These are phyloP conservation scores for Zygothrica quintamaculata DNA, from an alignment of 2,888 invertebrate genomes.

Conservation along the genomic window DNA sequence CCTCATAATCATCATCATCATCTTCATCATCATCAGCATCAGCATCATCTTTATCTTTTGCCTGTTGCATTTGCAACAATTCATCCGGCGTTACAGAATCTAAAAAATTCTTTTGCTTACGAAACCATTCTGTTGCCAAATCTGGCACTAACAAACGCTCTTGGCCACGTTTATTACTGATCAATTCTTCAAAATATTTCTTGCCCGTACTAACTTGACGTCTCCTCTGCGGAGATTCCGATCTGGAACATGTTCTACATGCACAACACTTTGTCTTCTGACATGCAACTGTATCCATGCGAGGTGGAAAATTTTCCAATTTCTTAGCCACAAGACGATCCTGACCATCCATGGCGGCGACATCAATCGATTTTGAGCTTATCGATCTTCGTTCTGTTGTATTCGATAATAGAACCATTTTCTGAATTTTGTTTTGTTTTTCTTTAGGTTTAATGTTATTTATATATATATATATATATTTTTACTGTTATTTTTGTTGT, in stretches of 20 bases:
- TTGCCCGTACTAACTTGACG: slow-evolving; percentile 13
- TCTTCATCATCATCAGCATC: too few species aligned
- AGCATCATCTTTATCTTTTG: background rate
- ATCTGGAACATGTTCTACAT: background rate
- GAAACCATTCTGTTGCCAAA: slow-evolving; percentile 71
- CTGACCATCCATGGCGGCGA: background rate
- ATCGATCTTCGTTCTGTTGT: too few species aligned
- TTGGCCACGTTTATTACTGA: slow-evolving; percentile 13
- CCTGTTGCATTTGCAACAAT: background rate
- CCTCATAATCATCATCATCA: too few species aligned
- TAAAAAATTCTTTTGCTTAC: slow-evolving; percentile 61
- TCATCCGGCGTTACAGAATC: slow-evolving; percentile 45
- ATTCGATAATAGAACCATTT: too few species aligned
- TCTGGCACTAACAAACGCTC: slow-evolving; percentile 66
- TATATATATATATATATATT: too few species aligned
- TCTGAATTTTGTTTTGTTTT: too few species aligned
- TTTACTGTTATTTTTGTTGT: background rate
- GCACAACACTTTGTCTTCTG: too few species aligned
- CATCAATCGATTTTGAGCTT: slow-evolving; percentile 1
- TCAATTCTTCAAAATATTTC: slow-evolving; percentile 45
- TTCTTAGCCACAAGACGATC: slow-evolving; percentile 28
- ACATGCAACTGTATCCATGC: background rate
- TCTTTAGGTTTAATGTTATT: too few species aligned
- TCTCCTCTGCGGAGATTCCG: background rate
- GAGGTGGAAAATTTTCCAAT: slow-evolving; percentile 51